These are phyloP conservation scores for Catharus fuscescens DNA, from an alignment of 2,113 vertebrate genomes.

Conservation along the genomic window DNA sequence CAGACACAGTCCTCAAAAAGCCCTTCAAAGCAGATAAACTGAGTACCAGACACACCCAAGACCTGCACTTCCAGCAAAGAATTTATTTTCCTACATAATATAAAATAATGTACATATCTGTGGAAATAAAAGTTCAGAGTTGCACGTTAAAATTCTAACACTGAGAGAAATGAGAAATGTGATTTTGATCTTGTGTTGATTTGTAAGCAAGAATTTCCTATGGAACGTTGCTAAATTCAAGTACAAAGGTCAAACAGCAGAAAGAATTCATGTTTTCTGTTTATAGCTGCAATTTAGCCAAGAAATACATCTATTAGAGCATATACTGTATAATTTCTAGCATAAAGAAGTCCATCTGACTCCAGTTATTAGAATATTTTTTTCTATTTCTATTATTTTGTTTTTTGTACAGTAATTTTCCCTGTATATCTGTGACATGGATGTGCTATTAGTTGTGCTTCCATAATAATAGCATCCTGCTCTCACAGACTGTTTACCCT, in stretches of 20 bases:
- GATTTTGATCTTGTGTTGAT: not conserved
- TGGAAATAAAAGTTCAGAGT: not conserved
- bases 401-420: not conserved
- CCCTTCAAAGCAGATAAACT: not conserved
- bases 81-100: not conserved
- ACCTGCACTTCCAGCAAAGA: slow-evolving; percentile 19
- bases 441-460: not conserved
- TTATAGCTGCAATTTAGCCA: not conserved
- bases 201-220: not conserved
- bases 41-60: slow-evolving; percentile 36
- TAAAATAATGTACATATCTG: not conserved
- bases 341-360: not conserved
- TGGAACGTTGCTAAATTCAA: not conserved
- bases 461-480: not conserved
- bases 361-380: not conserved
- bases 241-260: not conserved
- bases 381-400: not conserved
- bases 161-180: not conserved
- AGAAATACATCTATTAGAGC: not conserved
- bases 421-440: not conserved
- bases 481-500: not conserved
- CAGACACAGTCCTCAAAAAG: not conserved
- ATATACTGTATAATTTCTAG: not conserved
- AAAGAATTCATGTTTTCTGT: not conserved
- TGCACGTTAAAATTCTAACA: not conserved